Percentiles rank a stretch among this genome's conserved stretches.
These are phyloP conservation scores for Pandemis heparana DNA, from an alignment of 2,888 invertebrate genomes.

Conservation along the genomic window DNA sequence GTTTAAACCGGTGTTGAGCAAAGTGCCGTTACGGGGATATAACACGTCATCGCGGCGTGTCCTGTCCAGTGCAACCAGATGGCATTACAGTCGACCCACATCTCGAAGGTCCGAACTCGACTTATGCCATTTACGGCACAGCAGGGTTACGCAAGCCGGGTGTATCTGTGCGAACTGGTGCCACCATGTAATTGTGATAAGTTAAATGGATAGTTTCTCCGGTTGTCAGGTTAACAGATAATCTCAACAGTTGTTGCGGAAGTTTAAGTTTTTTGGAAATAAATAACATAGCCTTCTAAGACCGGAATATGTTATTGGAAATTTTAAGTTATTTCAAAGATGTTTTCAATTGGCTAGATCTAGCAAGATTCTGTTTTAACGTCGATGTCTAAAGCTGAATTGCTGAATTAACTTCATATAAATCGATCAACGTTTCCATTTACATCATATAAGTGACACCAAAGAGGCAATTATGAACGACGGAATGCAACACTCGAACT, in stretches of 20 bases:
- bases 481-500: conserved; percentile 49
- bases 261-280: not conserved
- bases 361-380: not conserved
- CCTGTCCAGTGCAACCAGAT: conserved; percentile 76
- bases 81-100: conserved; percentile 80
- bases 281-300: too few relatives aligned
- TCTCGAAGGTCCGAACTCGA: conserved; percentile 75
- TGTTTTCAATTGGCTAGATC: too few relatives aligned
- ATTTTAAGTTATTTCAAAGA: too few relatives aligned
- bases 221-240: conserved; percentile 5
- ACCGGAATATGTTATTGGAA: too few relatives aligned
- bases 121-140: conserved; percentile 71
- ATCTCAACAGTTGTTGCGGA: conserved; percentile 23
- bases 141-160: conserved; percentile 74
- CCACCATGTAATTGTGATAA: conserved; percentile 39
- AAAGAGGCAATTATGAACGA: conserved; percentile 48
- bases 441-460: conserved; percentile 28
- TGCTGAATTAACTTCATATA: conserved; percentile 2
- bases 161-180: conserved; percentile 48
- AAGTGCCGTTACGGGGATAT: conserved; percentile 66
- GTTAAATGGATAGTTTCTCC: conserved; percentile 24
- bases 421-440: conserved; percentile 30
- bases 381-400: not conserved
- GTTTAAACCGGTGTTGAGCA: conserved; percentile 40
- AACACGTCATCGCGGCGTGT: conserved; percentile 67